Evolutionary conservation across 2,888 invertebrate species (phyloP), one percentile per base, ranked within the genome.

Genomic region (Brassicogethes aeneus): DNA sequence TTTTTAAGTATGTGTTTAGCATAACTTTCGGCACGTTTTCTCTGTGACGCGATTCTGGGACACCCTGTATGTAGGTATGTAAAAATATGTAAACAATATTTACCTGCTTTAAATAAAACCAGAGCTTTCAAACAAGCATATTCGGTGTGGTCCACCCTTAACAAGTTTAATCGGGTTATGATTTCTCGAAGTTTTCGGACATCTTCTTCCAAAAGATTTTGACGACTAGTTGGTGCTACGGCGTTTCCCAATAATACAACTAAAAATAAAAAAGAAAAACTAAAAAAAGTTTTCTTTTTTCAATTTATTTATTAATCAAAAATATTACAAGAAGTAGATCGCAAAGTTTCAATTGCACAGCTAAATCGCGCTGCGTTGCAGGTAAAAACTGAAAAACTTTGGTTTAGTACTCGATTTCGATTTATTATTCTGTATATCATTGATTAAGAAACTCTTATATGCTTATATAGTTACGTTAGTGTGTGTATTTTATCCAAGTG

Each of bases 91-190:
- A 23, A 23, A 23, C 10, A n/a, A n/a, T n/a, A n/a, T n/a, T 64
- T 68, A 87, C 89, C 88, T 66, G 84, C 76, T 66, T 86, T 85
- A 64, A 89, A 91, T 3, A 91, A 71, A 3, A 87, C 77, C 7
- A 86, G 71, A 0, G 86, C 84, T 61, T 89, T 90, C n/a, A 92
- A 70, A 64, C 85, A 90, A 30, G 90, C 85, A 57, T 81, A 86
- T 60, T 92, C 91, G 0, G 84, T 82, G 61, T 84, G 82, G 63
- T 92, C 90, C 13, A 89, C 75, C 48, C 79, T 70, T 39, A 82
- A 69, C 5, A 76, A 67, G 3, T 76, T 72, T 55, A 87, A 77
- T 53, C 81, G 75, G 17, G 76, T 73, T 39, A 86, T 69, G 1
- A 85, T 70, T 51, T 80, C 79, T 32, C 78, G 71, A 42, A 90